Evolutionary conservation across 2,888 invertebrate genomes (phyloP), one percentile per base, ranked within the genome.

Genomic region (Resseliella maxima): DNA sequence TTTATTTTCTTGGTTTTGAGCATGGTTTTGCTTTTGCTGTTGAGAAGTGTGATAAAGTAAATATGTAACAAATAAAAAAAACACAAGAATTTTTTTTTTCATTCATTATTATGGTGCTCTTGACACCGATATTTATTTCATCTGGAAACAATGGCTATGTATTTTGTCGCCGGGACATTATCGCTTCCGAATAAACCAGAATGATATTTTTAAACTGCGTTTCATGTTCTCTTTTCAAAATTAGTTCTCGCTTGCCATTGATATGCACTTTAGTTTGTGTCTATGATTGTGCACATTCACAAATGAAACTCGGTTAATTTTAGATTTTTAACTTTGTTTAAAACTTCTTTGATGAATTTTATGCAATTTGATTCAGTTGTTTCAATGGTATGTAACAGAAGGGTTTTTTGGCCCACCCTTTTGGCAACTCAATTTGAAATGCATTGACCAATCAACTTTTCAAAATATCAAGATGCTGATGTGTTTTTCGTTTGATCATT

Each of bases 51-150:
- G 83, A 38, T 83, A 83, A 83, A 38, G 36, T 27, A 36, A 36
- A 36, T 81, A 35, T 2, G 8, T 15, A 10, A n/a, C 21, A 54
- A n/a, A n/a, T n/a, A n/a, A n/a, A n/a, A 54, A 18, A 54, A 54
- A n/a, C 6, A 8, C 41, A 41, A 41, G 12, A 8, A 12, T 41
- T 5, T 41, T 41, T 5, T 41, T 41, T 41, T 50, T 64, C 36
- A 36, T 35, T 81, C 21, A 21, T 36, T 24, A 6, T n/a, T 38
- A 31, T 72, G n/a, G 41, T 83, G 36, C 24, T 83, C 83, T 83
- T 38, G 83, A 38, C 36, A 83, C 21, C 83, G 24, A 83, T 83
- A 83, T 83, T n/a, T 38, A 18, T 83, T 38, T 83, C 83, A 83
- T 83, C 38, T 83, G 41, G 83, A n/a, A 83, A 83, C 83, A 83